A percentile compares a stretch with the other conserved stretches of the same genome.
Conservation (phyloP, 2,113 vertebrate species). For the Ursus arctos region DNA sequence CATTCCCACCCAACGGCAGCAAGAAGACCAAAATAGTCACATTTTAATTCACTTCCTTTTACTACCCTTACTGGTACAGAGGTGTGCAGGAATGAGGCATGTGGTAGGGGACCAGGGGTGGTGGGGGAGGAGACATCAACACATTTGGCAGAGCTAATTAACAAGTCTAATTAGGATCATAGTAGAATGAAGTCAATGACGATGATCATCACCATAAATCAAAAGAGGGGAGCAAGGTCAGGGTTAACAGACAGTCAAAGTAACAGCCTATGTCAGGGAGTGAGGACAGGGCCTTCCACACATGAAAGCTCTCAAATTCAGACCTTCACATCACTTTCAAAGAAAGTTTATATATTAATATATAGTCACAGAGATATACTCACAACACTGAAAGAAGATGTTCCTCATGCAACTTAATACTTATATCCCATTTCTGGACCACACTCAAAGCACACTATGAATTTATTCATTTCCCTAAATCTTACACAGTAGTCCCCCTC, state of each 20-base stretch:
- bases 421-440: background rate
- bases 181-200: background rate
- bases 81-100: background rate
- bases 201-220: background rate
- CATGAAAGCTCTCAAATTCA: background rate
- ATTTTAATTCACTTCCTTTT: background rate
- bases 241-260: background rate
- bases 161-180: background rate
- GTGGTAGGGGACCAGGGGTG: background rate
- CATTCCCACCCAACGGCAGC: background rate
- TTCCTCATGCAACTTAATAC: background rate
- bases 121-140: background rate
- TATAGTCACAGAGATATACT: background rate
- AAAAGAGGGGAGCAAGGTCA: conserved; percentile 7
- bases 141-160: background rate
- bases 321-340: background rate
- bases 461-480: background rate
- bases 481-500: background rate
- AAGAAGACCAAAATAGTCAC: background rate
- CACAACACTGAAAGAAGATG: background rate
- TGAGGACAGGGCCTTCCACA: background rate
- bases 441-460: background rate
- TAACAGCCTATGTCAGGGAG: background rate
- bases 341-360: background rate
- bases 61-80: background rate